Conservation (phyloP, 2,888 invertebrate genomes). For the Schrankia costaestrigalis region DNA sequence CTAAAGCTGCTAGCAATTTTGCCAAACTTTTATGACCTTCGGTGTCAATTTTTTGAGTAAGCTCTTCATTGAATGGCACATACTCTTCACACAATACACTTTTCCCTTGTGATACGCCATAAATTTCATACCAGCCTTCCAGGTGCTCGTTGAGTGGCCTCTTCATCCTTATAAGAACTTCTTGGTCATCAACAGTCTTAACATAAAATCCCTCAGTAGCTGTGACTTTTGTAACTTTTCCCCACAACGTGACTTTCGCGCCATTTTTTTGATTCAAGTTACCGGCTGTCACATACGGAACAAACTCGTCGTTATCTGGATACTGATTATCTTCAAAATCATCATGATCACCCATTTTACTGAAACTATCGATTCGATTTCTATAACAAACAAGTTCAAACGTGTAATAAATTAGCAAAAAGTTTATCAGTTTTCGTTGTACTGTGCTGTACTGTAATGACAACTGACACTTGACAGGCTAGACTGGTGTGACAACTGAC, state of each 20-base stretch:
- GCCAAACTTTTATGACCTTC: conserved; percentile 70
- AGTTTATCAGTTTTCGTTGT: too few relatives aligned
- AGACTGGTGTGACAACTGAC: too few relatives aligned
- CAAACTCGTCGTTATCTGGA: conserved; percentile 72
- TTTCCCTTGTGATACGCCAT: conserved; percentile 70
- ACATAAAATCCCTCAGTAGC: conserved; percentile 69
- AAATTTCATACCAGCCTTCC: conserved; percentile 75
- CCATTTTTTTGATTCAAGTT: conserved; percentile 68
- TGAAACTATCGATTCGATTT: neutral
- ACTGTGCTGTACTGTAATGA: too few relatives aligned
- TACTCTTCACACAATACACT: conserved; percentile 71
- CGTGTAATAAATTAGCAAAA: too few relatives aligned
- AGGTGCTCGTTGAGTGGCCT: conserved; percentile 62
- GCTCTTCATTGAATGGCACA: conserved; percentile 58
- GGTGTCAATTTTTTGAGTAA: conserved; percentile 63
- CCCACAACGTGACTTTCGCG: conserved; percentile 72
- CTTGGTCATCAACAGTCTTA: conserved; percentile 72
- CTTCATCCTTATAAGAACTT: conserved; percentile 61
- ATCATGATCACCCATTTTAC: conserved; percentile 64
- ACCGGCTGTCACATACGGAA: conserved; percentile 73
- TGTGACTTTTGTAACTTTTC: conserved; percentile 69
- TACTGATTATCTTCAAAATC: conserved; percentile 72
- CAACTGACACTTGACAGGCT: too few relatives aligned
- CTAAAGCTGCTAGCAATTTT: conserved; percentile 60
- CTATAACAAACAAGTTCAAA: neutral